Evolutionary conservation across 2,888 invertebrate genomes (phyloP), one percentile per base, ranked within the genome.

Genomic region (Oligia latruncula): DNA sequence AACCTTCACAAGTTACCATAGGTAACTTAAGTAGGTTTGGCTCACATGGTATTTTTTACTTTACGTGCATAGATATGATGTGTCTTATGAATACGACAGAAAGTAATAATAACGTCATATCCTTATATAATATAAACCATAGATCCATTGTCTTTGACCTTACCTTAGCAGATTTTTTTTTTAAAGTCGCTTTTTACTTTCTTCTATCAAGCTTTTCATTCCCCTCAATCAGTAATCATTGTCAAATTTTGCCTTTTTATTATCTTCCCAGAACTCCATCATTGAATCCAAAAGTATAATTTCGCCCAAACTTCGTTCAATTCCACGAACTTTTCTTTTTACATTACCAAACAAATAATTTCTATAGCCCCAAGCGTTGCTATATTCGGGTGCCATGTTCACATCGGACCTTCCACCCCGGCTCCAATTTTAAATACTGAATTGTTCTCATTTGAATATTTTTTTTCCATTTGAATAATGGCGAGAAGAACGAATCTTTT

Each of bases 361-460:
- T 80, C 71, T 76, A 73, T 80, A 60, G 85, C 85, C 76, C 1
- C 23, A 40, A 77, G 89, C 75, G 43, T 68, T 82, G 60, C 77
- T 82, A 81, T 79, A 83, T 79, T 80, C 62, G 49, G 46, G 17
- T 58, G 52, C 82, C 74, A 78, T 86, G 87, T 87, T 87, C 83
- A 80, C 77, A 79, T 77, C 49, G 72, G 74, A 82, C 78, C 85
- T 77, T 64, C 71, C 73, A 73, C 79, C 83, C 79, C 46, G 35
- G 35, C 70, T 78, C 71, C 81, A 81, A 84, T 84, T 84, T 86
- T 87, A 86, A 84, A 81, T 76, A 86, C 87, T 81, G 85, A 73
- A 76, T 87, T 87, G 81, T 78, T 77, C 83, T 71, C 79, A 88
- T 88, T 81, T 86, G 88, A 88, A 89, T 88, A 89, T 77, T 89